These are phyloP conservation scores for Remorina albescens DNA, from an alignment of 2,797 vertebrate genomes.

Conservation along the genomic window DNA sequence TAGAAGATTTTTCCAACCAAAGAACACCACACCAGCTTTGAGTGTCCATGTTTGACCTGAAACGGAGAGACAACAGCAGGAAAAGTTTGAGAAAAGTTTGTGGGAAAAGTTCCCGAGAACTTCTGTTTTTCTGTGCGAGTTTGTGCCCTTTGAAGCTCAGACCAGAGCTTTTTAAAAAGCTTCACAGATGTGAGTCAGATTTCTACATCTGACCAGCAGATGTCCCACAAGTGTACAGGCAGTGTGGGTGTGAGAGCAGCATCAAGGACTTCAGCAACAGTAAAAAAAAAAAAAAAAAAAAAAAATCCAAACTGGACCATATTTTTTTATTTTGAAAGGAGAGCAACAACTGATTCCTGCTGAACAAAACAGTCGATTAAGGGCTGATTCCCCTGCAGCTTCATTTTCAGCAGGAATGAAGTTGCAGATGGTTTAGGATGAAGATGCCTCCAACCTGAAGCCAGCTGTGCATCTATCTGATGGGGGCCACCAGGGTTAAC, in stretches of 20 bases:
- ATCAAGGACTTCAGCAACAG: neutral
- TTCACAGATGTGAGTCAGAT: slow-evolving; percentile 23
- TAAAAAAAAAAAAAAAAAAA: too few relatives aligned
- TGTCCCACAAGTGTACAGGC: slow-evolving; percentile 21
- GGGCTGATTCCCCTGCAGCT: neutral
- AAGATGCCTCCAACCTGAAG: slow-evolving; percentile 31
- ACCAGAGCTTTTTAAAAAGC: slow-evolving; percentile 14
- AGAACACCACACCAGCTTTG: slow-evolving; percentile 95
- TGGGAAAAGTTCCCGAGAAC: neutral
- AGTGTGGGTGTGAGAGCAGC: neutral
- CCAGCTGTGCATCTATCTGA: slow-evolving; percentile 54
- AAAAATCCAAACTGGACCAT: neutral
- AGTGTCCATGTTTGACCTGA: slow-evolving; percentile 97
- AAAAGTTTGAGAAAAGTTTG: neutral
- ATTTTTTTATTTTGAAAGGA: slow-evolving; percentile 5
- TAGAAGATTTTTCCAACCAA: slow-evolving; percentile 91
- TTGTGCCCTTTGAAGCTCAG: slow-evolving; percentile 23
- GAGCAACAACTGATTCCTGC: slow-evolving; percentile 14
- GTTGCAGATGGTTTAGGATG: slow-evolving; percentile 16
- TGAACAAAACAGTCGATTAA: slow-evolving; percentile 20
- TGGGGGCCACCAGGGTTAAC: slow-evolving; percentile 56
- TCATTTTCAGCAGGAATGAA: slow-evolving; percentile 18
- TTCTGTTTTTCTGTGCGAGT: neutral
- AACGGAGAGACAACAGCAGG: slow-evolving; percentile 18
- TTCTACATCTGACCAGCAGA: slow-evolving; percentile 46